Evolutionary conservation across 2,888 invertebrate genomes (phyloP).

Genomic region (Sarcophaga caerulescens): DNA sequence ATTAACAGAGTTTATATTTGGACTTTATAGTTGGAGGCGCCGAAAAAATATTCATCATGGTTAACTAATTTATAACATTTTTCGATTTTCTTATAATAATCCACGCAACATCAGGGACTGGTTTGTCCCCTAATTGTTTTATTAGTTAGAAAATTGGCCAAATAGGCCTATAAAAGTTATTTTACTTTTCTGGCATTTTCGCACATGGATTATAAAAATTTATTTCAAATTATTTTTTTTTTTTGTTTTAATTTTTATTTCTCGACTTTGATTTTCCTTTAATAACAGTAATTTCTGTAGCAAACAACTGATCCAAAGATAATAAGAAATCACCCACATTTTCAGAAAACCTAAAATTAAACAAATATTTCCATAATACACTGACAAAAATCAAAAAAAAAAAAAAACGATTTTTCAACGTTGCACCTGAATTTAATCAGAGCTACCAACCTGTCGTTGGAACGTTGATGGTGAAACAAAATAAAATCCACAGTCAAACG

Average conservation of each 20-base stretch:
- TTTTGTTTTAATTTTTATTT: not conserved
- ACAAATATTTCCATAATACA: conserved; percentile 43
- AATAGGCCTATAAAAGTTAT: too few species aligned
- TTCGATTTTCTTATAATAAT: too few species aligned
- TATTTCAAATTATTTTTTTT: not conserved
- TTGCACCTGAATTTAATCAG: conserved; percentile 61
- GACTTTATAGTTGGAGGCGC: too few species aligned
- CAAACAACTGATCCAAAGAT: conserved; percentile 32
- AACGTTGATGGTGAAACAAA: conserved; percentile 43
- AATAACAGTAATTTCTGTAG: conserved; percentile 22
- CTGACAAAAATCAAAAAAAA: not conserved
- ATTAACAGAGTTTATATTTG: too few species aligned
- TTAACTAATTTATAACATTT: too few species aligned
- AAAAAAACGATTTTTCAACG: conserved; percentile 12
- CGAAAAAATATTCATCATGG: too few species aligned
- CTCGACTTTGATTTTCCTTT: not conserved
- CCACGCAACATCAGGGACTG: too few species aligned
- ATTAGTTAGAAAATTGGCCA: too few species aligned
- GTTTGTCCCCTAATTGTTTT: too few species aligned
- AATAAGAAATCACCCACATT: conserved; percentile 63
- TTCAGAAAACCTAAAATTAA: conserved; percentile 49
- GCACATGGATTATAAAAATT: not conserved
- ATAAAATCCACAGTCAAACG: conserved; percentile 17
- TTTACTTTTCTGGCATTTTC: not conserved
- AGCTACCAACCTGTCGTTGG: conserved; percentile 60